A percentile compares a stretch with the other conserved stretches of the same genome.
These are phyloP conservation scores for Amphiprion percula DNA, from an alignment of 2,113 vertebrate species.

Conservation along the genomic window DNA sequence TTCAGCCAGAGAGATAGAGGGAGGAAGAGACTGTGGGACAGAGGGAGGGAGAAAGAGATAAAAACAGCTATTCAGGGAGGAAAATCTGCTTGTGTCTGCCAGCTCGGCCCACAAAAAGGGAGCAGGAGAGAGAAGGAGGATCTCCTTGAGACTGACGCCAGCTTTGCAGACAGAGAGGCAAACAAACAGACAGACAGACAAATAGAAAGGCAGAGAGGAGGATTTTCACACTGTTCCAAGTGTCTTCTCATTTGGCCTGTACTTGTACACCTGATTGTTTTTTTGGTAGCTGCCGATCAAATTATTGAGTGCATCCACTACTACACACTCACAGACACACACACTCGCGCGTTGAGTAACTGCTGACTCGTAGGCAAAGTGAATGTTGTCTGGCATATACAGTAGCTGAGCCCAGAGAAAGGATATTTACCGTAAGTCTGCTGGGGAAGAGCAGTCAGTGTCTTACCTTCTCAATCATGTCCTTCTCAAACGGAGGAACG, in stretches of 20 bases:
- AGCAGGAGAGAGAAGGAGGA: conserved; percentile 46
- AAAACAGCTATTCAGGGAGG: conserved; percentile 54
- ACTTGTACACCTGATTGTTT: conserved; percentile 39
- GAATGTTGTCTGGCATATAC: conserved; percentile 42
- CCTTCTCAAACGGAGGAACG: conserved; percentile 65
- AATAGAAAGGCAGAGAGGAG: conserved; percentile 23
- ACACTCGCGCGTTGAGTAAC: conserved; percentile 19
- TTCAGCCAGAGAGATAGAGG: conserved; percentile 46
- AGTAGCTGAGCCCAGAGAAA: conserved; percentile 29
- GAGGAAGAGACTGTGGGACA: conserved; percentile 37
- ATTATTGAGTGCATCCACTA: conserved; percentile 11
- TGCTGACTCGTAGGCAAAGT: conserved; percentile 55
- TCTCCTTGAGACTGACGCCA: conserved; percentile 60
- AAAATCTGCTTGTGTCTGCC: conserved; percentile 51
- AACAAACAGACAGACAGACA: conserved; percentile 42
- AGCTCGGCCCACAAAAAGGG: conserved; percentile 50
- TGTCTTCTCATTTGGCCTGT: conserved; percentile 21
- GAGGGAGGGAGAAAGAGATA: conserved; percentile 49
- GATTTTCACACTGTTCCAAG: conserved; percentile 48
- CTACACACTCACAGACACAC: conserved; percentile 11
- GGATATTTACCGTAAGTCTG: conserved; percentile 56
- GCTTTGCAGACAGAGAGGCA: conserved; percentile 41
- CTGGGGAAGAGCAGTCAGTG: conserved; percentile 45
- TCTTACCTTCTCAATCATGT: conserved; percentile 54
- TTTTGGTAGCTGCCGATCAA: conserved; percentile 15